Evolutionary conservation across 2,113 vertebrate genomes (phyloP).

Genomic region (Taurulus bubalis): DNA sequence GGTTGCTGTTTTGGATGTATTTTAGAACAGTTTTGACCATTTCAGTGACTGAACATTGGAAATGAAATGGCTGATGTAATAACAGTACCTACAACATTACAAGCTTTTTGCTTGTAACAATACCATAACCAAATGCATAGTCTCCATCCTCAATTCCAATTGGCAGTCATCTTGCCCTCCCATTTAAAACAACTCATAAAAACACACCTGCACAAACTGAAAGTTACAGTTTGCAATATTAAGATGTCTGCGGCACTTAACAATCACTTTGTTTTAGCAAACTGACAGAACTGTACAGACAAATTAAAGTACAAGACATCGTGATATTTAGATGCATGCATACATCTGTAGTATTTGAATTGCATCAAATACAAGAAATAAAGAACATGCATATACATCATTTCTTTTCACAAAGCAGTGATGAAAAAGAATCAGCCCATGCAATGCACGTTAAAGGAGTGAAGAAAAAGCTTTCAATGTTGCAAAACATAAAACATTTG

Average conservation of each 20-base stretch:
- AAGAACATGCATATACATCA: background rate
- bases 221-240: background rate
- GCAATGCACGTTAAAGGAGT: background rate
- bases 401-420: background rate
- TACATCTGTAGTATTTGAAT: constrained; percentile 1
- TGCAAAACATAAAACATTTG: constrained; percentile 10
- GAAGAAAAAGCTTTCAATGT: background rate
- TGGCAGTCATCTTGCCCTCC: background rate
- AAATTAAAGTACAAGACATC: background rate
- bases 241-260: background rate
- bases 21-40: background rate
- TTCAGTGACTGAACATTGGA: background rate
- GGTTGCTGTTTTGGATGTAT: background rate
- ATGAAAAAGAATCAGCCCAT: background rate
- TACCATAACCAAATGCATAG: constrained; percentile 11
- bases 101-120: constrained; percentile 1
- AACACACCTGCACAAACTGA: constrained; percentile 23
- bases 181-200: constrained; percentile 31
- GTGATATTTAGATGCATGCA: constrained; percentile 7
- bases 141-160: background rate
- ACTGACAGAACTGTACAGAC: constrained; percentile 4
- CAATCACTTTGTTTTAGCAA: constrained; percentile 13
- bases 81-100: background rate
- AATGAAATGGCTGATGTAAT: background rate
- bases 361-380: background rate